Evolutionary conservation across 2,888 invertebrate species (phyloP).

Genomic region (Bibio marci): DNA sequence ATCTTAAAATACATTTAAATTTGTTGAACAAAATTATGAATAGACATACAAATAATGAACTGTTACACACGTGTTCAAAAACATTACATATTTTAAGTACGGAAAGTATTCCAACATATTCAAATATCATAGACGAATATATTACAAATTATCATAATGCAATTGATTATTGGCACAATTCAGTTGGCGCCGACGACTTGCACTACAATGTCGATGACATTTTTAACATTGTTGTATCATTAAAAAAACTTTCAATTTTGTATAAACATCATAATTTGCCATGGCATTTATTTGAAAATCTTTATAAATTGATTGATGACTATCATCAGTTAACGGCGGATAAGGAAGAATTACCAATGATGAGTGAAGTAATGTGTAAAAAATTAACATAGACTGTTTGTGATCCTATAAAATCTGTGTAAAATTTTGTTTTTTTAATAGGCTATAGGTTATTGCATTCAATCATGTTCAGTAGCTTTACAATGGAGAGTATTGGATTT

Average conservation of each 20-base stretch:
- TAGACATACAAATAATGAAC: constrained; percentile 78
- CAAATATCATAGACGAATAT: constrained; percentile 80
- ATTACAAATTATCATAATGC: constrained; percentile 75
- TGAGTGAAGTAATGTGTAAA: constrained; percentile 14
- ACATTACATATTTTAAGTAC: constrained; percentile 81
- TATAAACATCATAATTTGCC: constrained; percentile 90
- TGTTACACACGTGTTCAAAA: constrained; percentile 82
- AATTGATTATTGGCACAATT: constrained; percentile 67
- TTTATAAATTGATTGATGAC: constrained; percentile 56
- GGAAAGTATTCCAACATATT: constrained; percentile 75
- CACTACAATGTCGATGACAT: constrained; percentile 95
- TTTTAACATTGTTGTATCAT: constrained; percentile 74
- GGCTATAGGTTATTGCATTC: constrained; percentile 62
- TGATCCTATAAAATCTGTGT: too few species aligned
- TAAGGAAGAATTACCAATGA: constrained; percentile 32
- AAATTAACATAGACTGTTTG: background rate
- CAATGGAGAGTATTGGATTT: constrained; percentile 78
- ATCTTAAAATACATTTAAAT: constrained; percentile 66
- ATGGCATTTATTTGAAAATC: constrained; percentile 81
- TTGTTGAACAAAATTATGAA: constrained; percentile 80
- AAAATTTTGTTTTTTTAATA: constrained; percentile 18
- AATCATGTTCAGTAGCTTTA: constrained; percentile 71
- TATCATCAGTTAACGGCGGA: constrained; percentile 24
- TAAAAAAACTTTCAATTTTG: constrained; percentile 89
- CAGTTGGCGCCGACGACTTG: constrained; percentile 58